Evolutionary conservation across 2,113 vertebrate genomes (phyloP).

Genomic region (Edolisoma coerulescens): DNA sequence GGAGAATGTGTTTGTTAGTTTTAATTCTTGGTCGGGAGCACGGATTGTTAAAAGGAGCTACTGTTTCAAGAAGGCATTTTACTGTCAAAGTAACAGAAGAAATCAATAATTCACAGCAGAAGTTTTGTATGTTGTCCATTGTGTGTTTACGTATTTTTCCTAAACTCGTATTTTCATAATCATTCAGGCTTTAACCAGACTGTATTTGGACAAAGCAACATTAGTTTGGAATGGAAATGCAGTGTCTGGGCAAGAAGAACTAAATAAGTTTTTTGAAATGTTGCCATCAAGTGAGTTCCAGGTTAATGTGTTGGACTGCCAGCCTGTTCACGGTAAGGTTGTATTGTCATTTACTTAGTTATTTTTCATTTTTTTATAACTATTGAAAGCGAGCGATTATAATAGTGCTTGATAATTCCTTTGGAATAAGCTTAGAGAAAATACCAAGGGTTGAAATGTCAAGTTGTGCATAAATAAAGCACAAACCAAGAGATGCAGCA

Average conservation of each 20-base stretch:
- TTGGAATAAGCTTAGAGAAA: neutral
- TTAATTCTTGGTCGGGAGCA: neutral
- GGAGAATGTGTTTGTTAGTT: neutral
- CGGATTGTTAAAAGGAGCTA: neutral
- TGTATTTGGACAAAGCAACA: constrained; percentile 93
- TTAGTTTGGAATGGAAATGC: constrained; percentile 97
- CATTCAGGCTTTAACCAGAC: constrained; percentile 82
- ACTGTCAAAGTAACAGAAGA: neutral
- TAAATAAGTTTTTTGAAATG: constrained; percentile 93
- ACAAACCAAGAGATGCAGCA: neutral
- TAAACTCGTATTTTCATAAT: neutral
- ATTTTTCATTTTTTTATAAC: neutral
- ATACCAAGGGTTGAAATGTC: neutral
- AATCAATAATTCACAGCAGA: neutral
- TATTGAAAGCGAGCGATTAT: neutral
- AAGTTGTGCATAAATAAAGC: neutral
- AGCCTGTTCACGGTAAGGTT: constrained; percentile 90
- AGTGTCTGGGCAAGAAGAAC: constrained; percentile 86
- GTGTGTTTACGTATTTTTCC: neutral
- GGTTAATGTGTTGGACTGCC: constrained; percentile 90
- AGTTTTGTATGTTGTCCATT: neutral
- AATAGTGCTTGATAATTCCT: neutral
- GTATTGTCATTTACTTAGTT: neutral
- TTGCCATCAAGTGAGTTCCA: constrained; percentile 96
- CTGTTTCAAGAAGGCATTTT: neutral